Evolutionary conservation across 2,797 vertebrate genomes (phyloP).

Genomic region (Gymnoscopelus microlampas): DNA sequence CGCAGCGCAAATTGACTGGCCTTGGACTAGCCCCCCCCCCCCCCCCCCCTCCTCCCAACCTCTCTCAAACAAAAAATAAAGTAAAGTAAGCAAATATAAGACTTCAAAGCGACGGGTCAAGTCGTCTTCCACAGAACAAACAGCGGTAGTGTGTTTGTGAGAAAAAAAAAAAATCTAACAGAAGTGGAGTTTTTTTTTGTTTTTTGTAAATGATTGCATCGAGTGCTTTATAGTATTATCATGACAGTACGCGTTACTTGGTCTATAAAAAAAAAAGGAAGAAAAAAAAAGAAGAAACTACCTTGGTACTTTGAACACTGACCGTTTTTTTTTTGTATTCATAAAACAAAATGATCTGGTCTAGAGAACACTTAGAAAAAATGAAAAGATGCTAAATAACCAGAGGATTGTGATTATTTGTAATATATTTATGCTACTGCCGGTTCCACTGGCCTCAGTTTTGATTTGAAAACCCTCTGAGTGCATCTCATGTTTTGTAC

Average conservation of each 20-base stretch:
- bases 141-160: slow-evolving; percentile 57
- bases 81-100: not conserved
- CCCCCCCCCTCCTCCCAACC: too few relatives aligned
- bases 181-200: slow-evolving; percentile 29
- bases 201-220: slow-evolving; percentile 71
- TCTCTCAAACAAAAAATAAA: too few relatives aligned
- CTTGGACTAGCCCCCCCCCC: slow-evolving; percentile 1
- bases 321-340: slow-evolving; percentile 55
- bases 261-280: slow-evolving; percentile 69
- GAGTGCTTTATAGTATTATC: slow-evolving; percentile 71
- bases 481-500: slow-evolving; percentile 50
- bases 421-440: slow-evolving; percentile 78
- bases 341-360: slow-evolving; percentile 77
- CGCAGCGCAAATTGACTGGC: slow-evolving; percentile 57
- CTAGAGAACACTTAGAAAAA: slow-evolving; percentile 81
- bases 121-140: too few relatives aligned
- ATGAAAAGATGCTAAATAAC: slow-evolving; percentile 70
- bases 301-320: slow-evolving; percentile 79
- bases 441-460: slow-evolving; percentile 74
- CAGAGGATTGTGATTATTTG: slow-evolving; percentile 67
- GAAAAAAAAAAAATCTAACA: slow-evolving; percentile 29
- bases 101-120: not conserved
- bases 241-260: slow-evolving; percentile 76
- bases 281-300: slow-evolving; percentile 58
- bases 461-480: slow-evolving; percentile 47